phyloP scores from a whole-genome alignment of 2,888 invertebrate genomes.

The Altica lythri region DNA sequence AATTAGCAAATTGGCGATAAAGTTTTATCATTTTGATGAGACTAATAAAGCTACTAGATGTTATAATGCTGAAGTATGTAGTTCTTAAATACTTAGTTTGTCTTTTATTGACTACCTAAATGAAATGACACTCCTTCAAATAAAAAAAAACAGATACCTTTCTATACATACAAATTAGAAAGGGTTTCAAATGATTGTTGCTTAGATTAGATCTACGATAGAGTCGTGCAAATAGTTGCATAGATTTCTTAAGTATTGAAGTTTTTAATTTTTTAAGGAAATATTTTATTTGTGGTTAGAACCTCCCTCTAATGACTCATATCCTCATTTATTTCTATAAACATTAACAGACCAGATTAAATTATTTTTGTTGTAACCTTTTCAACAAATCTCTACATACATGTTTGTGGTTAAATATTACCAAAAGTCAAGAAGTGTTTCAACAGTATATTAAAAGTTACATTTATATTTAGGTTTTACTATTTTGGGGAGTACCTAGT shows the following conservation, averaged over 20 bases:
- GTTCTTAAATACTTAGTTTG: not conserved
- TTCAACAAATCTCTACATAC: conserved; percentile 29
- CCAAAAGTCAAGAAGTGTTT: too few relatives aligned
- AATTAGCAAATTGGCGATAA: conserved; percentile 29
- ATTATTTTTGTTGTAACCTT: conserved; percentile 26
- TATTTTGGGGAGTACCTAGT: too few relatives aligned
- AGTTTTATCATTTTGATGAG: conserved; percentile 17
- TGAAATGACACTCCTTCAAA: conserved; percentile 20
- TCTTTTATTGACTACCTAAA: conserved; percentile 24
- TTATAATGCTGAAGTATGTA: not conserved
- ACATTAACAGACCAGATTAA: conserved; percentile 21
- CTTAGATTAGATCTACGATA: conserved; percentile 6
- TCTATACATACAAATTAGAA: conserved; percentile 18
- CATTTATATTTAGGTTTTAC: too few relatives aligned
- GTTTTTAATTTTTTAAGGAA: conserved; percentile 16
- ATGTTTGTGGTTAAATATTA: too few relatives aligned
- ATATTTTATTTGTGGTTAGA: conserved; percentile 18
- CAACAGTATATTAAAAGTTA: too few relatives aligned
- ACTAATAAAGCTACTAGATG: conserved; percentile 5
- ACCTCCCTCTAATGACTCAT: conserved; percentile 41
- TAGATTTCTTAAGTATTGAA: not conserved
- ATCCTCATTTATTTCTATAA: conserved; percentile 37
- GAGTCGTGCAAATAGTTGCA: conserved; percentile 3
- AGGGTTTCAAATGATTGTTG: conserved; percentile 12
- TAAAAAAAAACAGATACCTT: conserved; percentile 10